A percentile compares a stretch with the other conserved stretches of the same genome.
Evolutionary conservation across 2,113 vertebrate genomes (phyloP).

Genomic region (Atrichornis clamosus): DNA sequence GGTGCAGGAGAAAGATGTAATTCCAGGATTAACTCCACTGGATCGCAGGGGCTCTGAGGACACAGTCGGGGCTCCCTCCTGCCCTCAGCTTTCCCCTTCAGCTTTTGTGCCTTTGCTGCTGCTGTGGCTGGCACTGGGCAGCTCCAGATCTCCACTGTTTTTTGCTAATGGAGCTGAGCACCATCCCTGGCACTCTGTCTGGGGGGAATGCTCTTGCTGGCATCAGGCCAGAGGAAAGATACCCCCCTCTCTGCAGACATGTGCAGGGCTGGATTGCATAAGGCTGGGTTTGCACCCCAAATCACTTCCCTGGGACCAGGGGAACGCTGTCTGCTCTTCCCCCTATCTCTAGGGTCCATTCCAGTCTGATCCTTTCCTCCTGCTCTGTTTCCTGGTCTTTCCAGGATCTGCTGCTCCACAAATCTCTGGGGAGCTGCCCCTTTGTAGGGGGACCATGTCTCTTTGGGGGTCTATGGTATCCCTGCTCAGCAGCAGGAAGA

Average conservation of each 20-base stretch:
- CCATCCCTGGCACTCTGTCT: rapidly evolving
- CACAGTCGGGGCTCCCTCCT: rapidly evolving
- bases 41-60: rapidly evolving
- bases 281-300: background rate
- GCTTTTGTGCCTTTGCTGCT: background rate
- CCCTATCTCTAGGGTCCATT: background rate
- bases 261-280: background rate
- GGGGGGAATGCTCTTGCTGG: background rate
- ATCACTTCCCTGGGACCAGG: background rate
- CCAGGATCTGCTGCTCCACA: background rate
- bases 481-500: background rate
- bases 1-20: background rate
- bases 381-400: background rate
- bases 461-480: background rate
- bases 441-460: background rate
- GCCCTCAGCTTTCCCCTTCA: background rate
- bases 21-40: rapidly evolving
- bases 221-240: background rate
- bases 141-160: background rate
- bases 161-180: background rate
- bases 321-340: background rate
- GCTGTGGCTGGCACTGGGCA: background rate
- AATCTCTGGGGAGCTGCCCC: background rate
- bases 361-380: background rate
- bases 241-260: background rate